Evolutionary conservation across 2,888 invertebrate species (phyloP), one percentile per base, ranked within the genome.

Genomic region (Noctua janthe): DNA sequence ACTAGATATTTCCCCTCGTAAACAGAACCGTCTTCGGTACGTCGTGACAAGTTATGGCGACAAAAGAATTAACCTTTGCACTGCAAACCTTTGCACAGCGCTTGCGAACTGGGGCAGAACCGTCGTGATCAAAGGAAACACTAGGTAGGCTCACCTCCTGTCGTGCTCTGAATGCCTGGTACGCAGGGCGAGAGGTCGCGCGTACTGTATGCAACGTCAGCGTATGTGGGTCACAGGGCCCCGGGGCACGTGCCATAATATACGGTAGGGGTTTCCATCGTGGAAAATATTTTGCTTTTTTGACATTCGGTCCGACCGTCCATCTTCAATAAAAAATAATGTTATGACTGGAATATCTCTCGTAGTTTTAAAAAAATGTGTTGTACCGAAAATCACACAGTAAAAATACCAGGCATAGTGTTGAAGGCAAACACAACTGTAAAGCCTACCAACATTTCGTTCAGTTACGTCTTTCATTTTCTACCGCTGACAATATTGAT

Each of bases 41-140:
- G n/a, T 69, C 20, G 49, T 67, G 64, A 74, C 59, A 76, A 66
- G 83, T 84, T 76, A 76, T 87, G 83, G 78, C 86, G 89, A 92
- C 92, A 92, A 93, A 93, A 92, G 88, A 92, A 92, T 93, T 92
- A 92, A 91, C 91, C 90, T 89, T 85, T 86, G 78, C 88, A 81
- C 89, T 89, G 89, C 88, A 86, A 91, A 91, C 90, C 88, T 88
- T 90, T 89, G 83, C 85, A 88, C 88, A 90, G 89, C 90, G 89
- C 89, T 88, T 90, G 92, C 92, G 92, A 94, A 94, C 94, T 94
- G 92, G 94, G 91, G 93, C 94, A 93, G 92, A 92, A 92, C 88
- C 87, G 90, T 87, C 90, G 91, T 93, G 92, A 94, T 94, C 94
- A 94, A 94, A 94, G 94, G 93, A 92, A 93, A 91, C 90, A 89